Evolutionary conservation across 2,797 vertebrate species (phyloP), one percentile per base, ranked within the genome.

Genomic region (Oceanodroma leucorhoa): DNA sequence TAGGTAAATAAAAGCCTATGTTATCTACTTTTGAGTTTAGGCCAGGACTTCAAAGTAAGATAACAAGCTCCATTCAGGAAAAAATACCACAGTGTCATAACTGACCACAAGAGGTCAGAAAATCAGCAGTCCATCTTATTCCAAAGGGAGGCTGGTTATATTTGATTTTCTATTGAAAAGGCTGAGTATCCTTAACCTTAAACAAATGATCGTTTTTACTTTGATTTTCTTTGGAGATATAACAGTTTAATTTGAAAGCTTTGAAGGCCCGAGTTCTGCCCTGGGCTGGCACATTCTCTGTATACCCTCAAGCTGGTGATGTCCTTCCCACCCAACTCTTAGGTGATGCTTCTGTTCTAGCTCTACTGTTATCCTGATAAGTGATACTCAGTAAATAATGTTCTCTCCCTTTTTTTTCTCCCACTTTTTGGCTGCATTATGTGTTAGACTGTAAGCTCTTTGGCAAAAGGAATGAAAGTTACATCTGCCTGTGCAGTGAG

Each of bases 401-500:
- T 76, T 90, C 77, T 70, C 40, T 70, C 67, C 6, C 12, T 41
- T 15, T n/a, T 41, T 41, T 40, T 54, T 17, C n/a, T 87, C 81
- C 55, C 64, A 46, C 32, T n/a, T 54, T 89, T 62, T 85, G 67
- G 65, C 67, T 92, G 79, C 57, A n/a, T 71, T 81, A 2, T 51
- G 53, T 75, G 77, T 92, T 64, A 89, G 89, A 48, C 61, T 48
- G 26, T 2, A 32, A 95, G 57, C 60, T 92, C 77, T 78, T 48
- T 91, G 85, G 82, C 91, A 94, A 71, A 41, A 83, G 84, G 61
- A 77, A 86, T 83, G 62, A 40, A 58, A 79, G 46, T 34, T 58
- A 53, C 88, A 90, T 89, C 88, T 93, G 92, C 81, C 83, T 70
- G 30, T 79, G 75, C 73, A 79, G 62, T 21, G 40, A 90, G 78